Conservation (phyloP, 2,797 vertebrate species). For the Tamandua tetradactyla region DNA sequence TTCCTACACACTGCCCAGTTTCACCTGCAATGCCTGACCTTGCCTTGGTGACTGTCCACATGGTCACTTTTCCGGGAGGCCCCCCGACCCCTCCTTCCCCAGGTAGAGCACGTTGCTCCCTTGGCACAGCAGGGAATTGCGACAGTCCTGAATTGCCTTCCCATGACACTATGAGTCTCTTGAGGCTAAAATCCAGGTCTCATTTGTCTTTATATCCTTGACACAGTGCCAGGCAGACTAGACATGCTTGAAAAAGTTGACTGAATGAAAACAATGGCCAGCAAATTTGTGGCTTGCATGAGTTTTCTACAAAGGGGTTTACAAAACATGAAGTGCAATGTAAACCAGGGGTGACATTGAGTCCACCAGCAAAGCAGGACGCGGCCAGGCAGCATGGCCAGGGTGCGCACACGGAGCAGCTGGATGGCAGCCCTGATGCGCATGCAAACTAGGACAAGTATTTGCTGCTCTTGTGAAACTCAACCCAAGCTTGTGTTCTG, state of each 20-base stretch:
- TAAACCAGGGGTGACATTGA: not conserved
- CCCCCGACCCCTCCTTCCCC: not conserved
- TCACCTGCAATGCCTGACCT: not conserved
- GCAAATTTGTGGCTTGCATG: not conserved
- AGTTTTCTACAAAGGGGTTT: not conserved
- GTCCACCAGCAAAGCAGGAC: not conserved
- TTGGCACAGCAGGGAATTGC: rapidly evolving
- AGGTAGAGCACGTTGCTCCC: rapidly evolving
- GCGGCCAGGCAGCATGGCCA: not conserved
- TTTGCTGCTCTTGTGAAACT: not conserved
- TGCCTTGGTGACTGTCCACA: not conserved
- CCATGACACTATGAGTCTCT: not conserved
- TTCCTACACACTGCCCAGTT: not conserved
- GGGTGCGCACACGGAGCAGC: not conserved
- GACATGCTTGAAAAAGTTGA: not conserved
- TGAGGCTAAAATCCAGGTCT: not conserved
- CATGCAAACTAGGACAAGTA: not conserved
- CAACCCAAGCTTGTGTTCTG: not conserved
- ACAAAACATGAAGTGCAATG: not conserved
- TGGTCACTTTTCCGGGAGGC: not conserved
- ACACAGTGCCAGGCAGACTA: not conserved
- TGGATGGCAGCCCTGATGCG: not conserved
- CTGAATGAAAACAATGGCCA: not conserved
- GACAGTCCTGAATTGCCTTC: not conserved
- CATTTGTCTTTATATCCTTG: not conserved